These are phyloP conservation scores for Bergia sp. DNA, from an alignment of 92 coral and sea anemone genomes.

Conservation along the genomic window DNA sequence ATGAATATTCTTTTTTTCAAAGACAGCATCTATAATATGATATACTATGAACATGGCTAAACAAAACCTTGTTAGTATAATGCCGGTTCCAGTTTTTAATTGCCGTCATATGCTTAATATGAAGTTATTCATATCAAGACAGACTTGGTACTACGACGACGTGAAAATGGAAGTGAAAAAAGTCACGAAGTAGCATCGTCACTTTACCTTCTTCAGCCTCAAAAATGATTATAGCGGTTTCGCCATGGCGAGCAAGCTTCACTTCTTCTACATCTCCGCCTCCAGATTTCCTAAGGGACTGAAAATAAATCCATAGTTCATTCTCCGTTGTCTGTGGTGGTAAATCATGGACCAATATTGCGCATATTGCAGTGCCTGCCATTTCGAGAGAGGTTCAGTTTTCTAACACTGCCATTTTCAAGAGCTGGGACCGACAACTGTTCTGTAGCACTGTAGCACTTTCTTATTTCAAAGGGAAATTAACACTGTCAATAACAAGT, in stretches of 20 bases:
- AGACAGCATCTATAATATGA: too few species aligned
- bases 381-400: not conserved
- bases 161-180: not conserved
- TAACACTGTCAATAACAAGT: not conserved
- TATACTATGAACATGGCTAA: too few species aligned
- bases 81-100: too few species aligned
- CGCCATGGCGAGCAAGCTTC: not conserved
- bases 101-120: too few species aligned
- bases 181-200: not conserved
- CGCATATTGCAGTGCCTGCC: not conserved
- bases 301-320: conserved; percentile 42
- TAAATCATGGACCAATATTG: conserved; percentile 44
- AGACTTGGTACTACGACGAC: not conserved
- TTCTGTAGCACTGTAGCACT: too few species aligned
- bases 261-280: conserved; percentile 52
- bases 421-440: not conserved
- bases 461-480: not conserved
- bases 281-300: conserved; percentile 45
- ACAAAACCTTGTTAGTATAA: too few species aligned
- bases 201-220: not conserved
- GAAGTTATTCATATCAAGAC: too few species aligned
- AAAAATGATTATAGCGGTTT: not conserved
- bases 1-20: too few species aligned
- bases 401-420: not conserved
- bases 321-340: conserved; percentile 12